These are phyloP conservation scores for Hybognathus amarus DNA, from an alignment of 2,797 vertebrate species.

Conservation along the genomic window DNA sequence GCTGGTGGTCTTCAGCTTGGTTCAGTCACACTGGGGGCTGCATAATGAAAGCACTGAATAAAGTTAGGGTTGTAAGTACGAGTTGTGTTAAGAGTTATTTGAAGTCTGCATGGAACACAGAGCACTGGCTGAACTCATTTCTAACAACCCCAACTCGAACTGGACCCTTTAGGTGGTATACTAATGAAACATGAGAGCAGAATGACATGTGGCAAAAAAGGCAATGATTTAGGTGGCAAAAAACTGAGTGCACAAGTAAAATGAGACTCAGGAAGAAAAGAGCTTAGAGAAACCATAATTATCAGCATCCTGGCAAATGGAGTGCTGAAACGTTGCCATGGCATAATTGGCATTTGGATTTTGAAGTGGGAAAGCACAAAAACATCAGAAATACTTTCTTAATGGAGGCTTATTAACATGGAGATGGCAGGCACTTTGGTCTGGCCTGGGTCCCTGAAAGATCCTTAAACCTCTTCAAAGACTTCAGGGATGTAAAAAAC, in stretches of 20 bases:
- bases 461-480: conserved; percentile 57
- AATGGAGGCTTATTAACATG: conserved; percentile 77
- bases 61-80: background rate
- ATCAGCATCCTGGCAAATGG: conserved; percentile 75
- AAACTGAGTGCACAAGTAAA: conserved; percentile 64
- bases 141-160: background rate
- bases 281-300: conserved; percentile 72
- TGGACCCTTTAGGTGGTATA: conserved; percentile 27
- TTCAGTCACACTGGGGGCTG: background rate
- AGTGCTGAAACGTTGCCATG: conserved; percentile 71
- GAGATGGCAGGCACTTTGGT: conserved; percentile 64
- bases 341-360: conserved; percentile 79
- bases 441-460: conserved; percentile 57
- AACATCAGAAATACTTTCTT: conserved; percentile 79
- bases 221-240: conserved; percentile 60
- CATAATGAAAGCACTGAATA: conserved; percentile 21
- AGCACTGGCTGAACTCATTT: conserved; percentile 45
- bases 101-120: conserved; percentile 4
- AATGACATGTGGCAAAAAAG: conserved; percentile 46
- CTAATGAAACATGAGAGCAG: conserved; percentile 50
- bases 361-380: conserved; percentile 74
- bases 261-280: conserved; percentile 68
- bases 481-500: conserved; percentile 51
- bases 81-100: conserved; percentile 17
- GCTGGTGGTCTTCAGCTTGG: background rate